These are phyloP conservation scores for Uria lomvia DNA, from an alignment of 2,113 vertebrate species.

Conservation along the genomic window DNA sequence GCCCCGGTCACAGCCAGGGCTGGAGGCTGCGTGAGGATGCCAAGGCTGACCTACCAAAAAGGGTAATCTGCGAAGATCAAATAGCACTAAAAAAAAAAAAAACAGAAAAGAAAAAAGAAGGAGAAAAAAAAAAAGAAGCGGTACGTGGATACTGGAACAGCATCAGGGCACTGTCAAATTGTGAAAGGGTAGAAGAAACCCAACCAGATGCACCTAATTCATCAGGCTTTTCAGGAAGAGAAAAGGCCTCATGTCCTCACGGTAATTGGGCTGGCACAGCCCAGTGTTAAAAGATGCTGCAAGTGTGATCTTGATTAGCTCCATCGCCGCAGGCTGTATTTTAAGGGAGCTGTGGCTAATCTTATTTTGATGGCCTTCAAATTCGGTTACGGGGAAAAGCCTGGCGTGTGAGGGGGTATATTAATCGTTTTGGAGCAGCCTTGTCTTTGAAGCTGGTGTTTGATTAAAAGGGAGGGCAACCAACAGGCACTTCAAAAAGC, in stretches of 20 bases:
- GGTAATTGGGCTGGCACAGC: neutral
- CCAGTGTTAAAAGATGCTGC: neutral
- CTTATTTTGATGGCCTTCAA: neutral
- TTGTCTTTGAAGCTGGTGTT: neutral
- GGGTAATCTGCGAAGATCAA: neutral
- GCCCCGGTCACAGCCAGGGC: neutral
- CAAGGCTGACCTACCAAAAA: neutral
- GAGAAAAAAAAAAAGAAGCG: neutral
- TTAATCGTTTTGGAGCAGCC: neutral
- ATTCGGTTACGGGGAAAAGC: neutral
- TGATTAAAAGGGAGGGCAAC: slow-evolving; percentile 19
- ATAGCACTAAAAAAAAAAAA: neutral
- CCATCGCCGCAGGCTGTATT: neutral
- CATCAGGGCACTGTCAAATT: neutral
- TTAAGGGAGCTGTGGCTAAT: neutral
- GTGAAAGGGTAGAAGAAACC: neutral
- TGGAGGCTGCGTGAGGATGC: neutral
- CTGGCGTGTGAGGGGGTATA: neutral
- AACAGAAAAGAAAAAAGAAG: no score
- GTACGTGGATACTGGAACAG: neutral
- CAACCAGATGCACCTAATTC: neutral
- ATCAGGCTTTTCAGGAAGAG: neutral
- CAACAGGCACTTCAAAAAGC: neutral
- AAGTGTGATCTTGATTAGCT: neutral
- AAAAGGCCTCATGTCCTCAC: neutral